Evolutionary conservation across 2,888 invertebrate species (phyloP).

Genomic region (Agrochola lychnidis): DNA sequence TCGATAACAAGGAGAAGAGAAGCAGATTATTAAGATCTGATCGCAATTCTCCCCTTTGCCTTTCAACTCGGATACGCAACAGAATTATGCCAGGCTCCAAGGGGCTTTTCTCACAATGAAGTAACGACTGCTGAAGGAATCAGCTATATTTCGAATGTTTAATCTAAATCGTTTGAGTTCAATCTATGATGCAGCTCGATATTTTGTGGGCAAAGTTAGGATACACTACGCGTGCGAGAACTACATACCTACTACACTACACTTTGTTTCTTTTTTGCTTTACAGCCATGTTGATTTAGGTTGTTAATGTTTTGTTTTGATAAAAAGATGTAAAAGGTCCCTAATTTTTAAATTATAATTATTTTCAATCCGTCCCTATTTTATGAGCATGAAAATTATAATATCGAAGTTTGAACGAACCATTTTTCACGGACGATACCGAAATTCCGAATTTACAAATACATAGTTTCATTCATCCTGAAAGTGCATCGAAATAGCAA

Average conservation of each 20-base stretch:
- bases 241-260: not conserved
- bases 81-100: not conserved
- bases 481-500: conserved; percentile 12
- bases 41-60: not conserved
- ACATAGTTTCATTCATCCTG: not conserved
- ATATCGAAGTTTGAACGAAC: not conserved
- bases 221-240: not conserved
- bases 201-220: not conserved
- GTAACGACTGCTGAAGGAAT: not conserved
- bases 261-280: not conserved
- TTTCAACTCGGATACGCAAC: not conserved
- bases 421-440: not conserved
- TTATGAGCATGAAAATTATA: not conserved
- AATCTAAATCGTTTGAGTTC: not conserved
- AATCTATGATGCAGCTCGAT: not conserved
- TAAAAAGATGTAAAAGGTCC: not conserved
- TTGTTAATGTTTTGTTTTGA: not conserved
- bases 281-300: not conserved
- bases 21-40: not conserved
- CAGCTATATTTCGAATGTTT: not conserved
- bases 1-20: no score
- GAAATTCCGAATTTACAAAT: not conserved
- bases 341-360: not conserved
- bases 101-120: not conserved
- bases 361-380: not conserved